These are phyloP conservation scores for Stenichneumon culpator DNA, from an alignment of 2,888 invertebrate species.

Conservation along the genomic window DNA sequence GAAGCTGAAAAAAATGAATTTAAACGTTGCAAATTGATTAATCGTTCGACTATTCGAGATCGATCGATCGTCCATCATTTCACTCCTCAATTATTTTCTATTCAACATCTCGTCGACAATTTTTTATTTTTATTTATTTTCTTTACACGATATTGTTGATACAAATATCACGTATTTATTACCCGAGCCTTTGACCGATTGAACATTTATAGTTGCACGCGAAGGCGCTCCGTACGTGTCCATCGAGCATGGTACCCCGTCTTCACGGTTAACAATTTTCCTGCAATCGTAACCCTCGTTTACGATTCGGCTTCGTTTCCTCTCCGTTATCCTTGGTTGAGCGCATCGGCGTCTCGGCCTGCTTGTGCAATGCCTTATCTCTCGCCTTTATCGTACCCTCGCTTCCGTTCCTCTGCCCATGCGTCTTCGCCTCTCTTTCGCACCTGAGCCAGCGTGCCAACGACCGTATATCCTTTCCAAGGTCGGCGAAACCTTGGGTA, in stretches of 20 bases:
- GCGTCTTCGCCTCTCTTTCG: constrained; percentile 73
- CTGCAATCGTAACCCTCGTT: constrained; percentile 54
- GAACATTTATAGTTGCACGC: background rate
- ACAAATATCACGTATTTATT: background rate
- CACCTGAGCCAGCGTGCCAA: constrained; percentile 76
- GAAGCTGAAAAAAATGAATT: background rate
- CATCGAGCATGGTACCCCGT: constrained; percentile 27
- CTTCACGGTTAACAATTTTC: constrained; percentile 59
- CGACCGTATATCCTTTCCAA: constrained; percentile 77
- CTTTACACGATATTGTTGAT: background rate
- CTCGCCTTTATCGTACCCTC: constrained; percentile 74
- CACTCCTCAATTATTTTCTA: background rate
- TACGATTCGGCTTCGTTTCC: constrained; percentile 71
- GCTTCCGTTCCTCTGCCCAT: constrained; percentile 71
- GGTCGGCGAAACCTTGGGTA: constrained; percentile 77
- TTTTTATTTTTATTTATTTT: background rate
- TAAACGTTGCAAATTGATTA: background rate
- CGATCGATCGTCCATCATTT: background rate
- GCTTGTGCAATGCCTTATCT: constrained; percentile 72
- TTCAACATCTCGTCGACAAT: background rate
- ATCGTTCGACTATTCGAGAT: background rate
- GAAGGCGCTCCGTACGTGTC: constrained; percentile 4
- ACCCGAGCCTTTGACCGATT: background rate
- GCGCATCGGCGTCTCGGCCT: constrained; percentile 70
- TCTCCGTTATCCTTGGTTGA: constrained; percentile 75